Base-by-base conservation (phyloP, 2,888 invertebrate genomes). In the Chrysolina americana region DNA sequence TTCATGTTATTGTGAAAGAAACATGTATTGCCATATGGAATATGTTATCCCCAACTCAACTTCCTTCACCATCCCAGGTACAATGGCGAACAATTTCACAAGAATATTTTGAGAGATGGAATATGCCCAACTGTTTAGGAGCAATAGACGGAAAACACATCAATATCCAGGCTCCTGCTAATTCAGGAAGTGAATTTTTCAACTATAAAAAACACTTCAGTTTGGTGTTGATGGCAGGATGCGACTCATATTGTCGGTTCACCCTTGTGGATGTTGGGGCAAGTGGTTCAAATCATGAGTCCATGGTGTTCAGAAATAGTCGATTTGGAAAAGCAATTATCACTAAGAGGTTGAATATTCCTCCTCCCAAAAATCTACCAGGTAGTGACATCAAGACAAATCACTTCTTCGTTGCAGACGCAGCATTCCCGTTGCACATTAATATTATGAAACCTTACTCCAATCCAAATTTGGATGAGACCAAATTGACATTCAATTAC, bases 171-270 rank as follows among this genome's bases (percentile, higher is more conserved):
- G 70, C 77, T 21, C 83, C 85, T n/a, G n/a, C 66, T 10, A 75
- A 83, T 44, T 76, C 78, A 59, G 83, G 84, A 41, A 80, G 80
- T 11, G 71, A 80, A 70, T 84, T 75, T 72, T 83, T 76, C 72
- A 85, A 85, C 76, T 84, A 85, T 76, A 83, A 86, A 81, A 78
- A 80, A 71, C 76, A 48, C 62, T 80, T 73, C 65, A 73, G 76
- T 48, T 70, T 73, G 13, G 75, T 72, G 11, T 84, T 59, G 81
- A 77, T 85, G 74, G 84, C 82, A 28, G 70, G 79, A 65, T 83
- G 83, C 62, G 83, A 84, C 69, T 79, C 80, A 2, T 74, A 82
- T 8, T 84, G 83, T 76, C 74, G 74, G 41, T 86, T 86, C 81
- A 76, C 78, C 23, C 76, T 79, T 63, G 79, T 82, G 17, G 82